Percentiles rank a stretch among this genome's conserved stretches.
These are phyloP conservation scores for Galemys pyrenaicus DNA, from an alignment of 2,113 vertebrate genomes.

Conservation along the genomic window DNA sequence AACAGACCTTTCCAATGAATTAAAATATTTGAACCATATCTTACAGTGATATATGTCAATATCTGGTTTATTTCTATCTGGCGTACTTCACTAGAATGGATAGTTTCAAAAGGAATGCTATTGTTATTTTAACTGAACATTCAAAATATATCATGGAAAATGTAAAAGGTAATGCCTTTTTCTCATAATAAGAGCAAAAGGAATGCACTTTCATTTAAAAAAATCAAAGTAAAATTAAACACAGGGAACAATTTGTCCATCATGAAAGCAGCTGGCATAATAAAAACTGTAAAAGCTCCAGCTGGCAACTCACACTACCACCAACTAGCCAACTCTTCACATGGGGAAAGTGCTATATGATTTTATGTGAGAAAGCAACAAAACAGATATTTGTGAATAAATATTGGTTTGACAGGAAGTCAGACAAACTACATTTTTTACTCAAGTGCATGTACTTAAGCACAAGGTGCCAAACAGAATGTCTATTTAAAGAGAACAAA, in stretches of 20 bases:
- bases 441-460: slow-evolving; percentile 59
- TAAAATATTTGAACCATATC: neutral
- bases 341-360: slow-evolving; percentile 49
- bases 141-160: neutral
- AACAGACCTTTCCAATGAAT: neutral
- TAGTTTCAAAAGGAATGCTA: neutral
- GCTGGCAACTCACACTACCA: slow-evolving; percentile 53
- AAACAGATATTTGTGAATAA: slow-evolving; percentile 78
- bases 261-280: slow-evolving; percentile 54
- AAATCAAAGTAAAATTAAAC: slow-evolving; percentile 28
- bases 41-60: neutral
- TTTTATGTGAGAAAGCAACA: slow-evolving; percentile 65
- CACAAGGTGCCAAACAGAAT: slow-evolving; percentile 62
- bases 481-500: slow-evolving; percentile 63
- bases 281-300: slow-evolving; percentile 62
- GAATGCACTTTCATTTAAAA: neutral
- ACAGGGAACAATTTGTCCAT: slow-evolving; percentile 58
- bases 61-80: neutral
- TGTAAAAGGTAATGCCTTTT: neutral
- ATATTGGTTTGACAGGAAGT: slow-evolving; percentile 75
- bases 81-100: neutral
- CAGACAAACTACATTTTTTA: slow-evolving; percentile 56
- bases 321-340: slow-evolving; percentile 56
- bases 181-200: neutral
- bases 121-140: slow-evolving; percentile 7